These are phyloP conservation scores for Euplagia quadripunctaria DNA, from an alignment of 2,888 invertebrate genomes.

Conservation along the genomic window DNA sequence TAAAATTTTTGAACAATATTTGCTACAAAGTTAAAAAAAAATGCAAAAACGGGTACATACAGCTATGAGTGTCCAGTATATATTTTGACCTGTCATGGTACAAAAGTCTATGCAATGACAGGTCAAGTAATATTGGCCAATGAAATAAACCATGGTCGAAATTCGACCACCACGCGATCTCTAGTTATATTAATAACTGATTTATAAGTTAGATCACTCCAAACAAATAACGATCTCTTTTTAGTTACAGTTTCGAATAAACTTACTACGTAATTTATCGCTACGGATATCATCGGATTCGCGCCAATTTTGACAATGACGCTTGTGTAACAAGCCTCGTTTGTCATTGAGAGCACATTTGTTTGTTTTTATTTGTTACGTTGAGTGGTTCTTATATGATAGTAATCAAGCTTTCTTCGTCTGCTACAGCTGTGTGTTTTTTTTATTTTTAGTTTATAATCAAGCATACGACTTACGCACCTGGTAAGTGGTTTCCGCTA, in stretches of 20 bases:
- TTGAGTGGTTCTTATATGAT: constrained; percentile 4
- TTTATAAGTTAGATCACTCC: constrained; percentile 17
- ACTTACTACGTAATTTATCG: constrained; percentile 27
- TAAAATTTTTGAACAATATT: no score
- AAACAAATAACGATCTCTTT: constrained; percentile 16
- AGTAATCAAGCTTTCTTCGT: constrained; percentile 3
- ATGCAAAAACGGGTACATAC: no score
- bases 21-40: no score
- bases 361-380: constrained; percentile 13
- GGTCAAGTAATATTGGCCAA: no score
- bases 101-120: no score
- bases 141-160: no score
- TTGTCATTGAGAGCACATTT: constrained; percentile 6
- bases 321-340: constrained; percentile 10
- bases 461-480: no score
- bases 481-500: no score
- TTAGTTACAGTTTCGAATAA: constrained; percentile 15
- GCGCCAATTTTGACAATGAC: constrained; percentile 19
- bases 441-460: not conserved
- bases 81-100: no score
- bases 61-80: no score
- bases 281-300: constrained; percentile 18
- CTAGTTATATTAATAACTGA: no score
- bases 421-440: not conserved
- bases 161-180: no score